phyloP scores from a whole-genome alignment of 2,797 vertebrate species.

The Microctenopoma lineatum region DNA sequence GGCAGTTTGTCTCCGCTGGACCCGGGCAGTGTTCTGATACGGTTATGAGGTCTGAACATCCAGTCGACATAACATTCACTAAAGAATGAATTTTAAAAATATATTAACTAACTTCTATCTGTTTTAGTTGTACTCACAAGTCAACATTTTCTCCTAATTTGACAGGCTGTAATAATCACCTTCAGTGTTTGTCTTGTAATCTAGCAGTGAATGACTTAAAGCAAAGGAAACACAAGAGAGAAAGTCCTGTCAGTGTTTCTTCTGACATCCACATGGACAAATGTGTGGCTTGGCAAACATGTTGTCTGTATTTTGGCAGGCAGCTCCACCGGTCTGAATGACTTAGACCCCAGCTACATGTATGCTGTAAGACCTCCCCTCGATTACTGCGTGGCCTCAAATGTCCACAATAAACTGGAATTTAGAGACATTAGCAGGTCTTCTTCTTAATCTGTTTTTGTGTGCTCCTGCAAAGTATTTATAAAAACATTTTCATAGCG shows the following conservation, averaged over 20 bases:
- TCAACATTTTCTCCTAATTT: conserved; percentile 22
- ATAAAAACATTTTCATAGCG: background rate
- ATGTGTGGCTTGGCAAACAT: conserved; percentile 48
- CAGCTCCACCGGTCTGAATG: conserved; percentile 22
- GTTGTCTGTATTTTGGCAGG: conserved; percentile 28
- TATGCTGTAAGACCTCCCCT: conserved; percentile 16
- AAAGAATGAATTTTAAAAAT: too few relatives aligned
- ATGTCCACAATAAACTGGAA: conserved; percentile 30
- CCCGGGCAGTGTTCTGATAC: conserved; percentile 10
- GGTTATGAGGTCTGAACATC: conserved; percentile 2
- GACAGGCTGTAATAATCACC: conserved; percentile 3
- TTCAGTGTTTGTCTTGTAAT: conserved; percentile 19
- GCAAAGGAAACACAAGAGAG: conserved; percentile 22
- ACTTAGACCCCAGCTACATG: conserved; percentile 26
- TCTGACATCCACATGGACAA: conserved; percentile 10
- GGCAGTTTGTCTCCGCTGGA: conserved; percentile 13
- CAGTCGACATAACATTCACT: background rate
- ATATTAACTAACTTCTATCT: background rate
- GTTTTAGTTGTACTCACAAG: background rate
- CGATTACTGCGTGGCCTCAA: conserved; percentile 23
- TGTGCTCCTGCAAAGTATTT: conserved; percentile 4
- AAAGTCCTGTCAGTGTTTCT: conserved; percentile 21
- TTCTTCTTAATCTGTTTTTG: conserved; percentile 21
- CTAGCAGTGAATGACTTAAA: conserved; percentile 7
- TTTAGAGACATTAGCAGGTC: conserved; percentile 31